Percentiles rank a stretch among this genome's conserved stretches.
Conservation (phyloP, 2,113 vertebrate species). For the Anthoscopus minutus region DNA sequence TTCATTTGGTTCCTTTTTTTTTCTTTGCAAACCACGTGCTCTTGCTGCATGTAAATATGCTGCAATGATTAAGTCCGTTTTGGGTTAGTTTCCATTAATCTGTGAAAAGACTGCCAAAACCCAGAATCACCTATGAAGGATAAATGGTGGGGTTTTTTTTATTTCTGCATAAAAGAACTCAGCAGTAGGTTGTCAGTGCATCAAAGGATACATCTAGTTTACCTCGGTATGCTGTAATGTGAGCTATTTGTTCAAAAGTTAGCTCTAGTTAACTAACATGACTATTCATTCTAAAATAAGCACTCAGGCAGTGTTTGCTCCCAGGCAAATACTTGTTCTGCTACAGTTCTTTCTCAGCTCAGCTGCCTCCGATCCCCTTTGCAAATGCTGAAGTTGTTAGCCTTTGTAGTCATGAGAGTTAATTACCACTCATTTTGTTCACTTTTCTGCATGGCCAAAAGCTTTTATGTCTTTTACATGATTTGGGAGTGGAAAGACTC, state of each 20-base stretch:
- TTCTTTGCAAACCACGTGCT: neutral
- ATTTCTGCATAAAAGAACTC: neutral
- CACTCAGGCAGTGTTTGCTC: slow-evolving; percentile 16
- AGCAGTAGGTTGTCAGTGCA: neutral
- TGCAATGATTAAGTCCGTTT: neutral
- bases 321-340: slow-evolving; percentile 52
- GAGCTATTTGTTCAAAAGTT: slow-evolving; percentile 41
- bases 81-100: neutral
- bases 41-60: neutral
- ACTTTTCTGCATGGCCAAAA: neutral
- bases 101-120: neutral
- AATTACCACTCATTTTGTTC: slow-evolving; percentile 39
- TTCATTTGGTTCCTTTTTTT: neutral
- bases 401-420: slow-evolving; percentile 49
- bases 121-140: neutral
- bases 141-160: neutral
- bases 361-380: slow-evolving; percentile 23
- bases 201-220: neutral
- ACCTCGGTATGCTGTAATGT: neutral
- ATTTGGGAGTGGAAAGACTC: neutral
- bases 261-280: slow-evolving; percentile 25
- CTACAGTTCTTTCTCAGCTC: slow-evolving; percentile 27
- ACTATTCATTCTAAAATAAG: slow-evolving; percentile 51
- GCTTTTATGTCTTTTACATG: slow-evolving; percentile 13
- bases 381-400: neutral